Conservation (phyloP, 2,113 vertebrate species). For the Hippocampus zosterae region DNA sequence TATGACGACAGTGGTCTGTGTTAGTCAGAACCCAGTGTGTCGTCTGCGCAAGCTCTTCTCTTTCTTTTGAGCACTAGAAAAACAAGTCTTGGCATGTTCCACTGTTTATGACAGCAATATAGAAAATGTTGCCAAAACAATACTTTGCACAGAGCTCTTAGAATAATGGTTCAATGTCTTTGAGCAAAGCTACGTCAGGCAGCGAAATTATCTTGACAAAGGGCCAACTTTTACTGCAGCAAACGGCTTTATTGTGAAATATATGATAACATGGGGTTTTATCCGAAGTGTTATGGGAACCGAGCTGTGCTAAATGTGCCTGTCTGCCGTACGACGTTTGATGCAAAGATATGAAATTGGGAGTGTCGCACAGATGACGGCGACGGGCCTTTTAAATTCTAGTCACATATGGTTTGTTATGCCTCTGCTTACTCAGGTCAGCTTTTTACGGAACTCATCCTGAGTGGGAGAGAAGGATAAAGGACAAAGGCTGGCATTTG, state of each 20-base stretch:
- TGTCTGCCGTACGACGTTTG: not conserved
- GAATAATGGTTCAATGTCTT: not conserved
- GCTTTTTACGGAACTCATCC: slow-evolving; percentile 1
- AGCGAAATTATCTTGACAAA: not conserved
- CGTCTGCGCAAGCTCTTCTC: not conserved
- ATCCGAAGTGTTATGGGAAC: not conserved
- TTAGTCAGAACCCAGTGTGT: too few species aligned
- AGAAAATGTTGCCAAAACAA: not conserved
- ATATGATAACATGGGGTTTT: not conserved
- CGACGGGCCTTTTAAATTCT: slow-evolving; percentile 22
- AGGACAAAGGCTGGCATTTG: slow-evolving; percentile 43
- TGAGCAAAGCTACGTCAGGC: not conserved
- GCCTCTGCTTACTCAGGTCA: slow-evolving; percentile 14
- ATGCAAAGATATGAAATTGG: slow-evolving; percentile 6
- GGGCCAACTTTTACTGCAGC: not conserved
- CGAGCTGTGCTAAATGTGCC: not conserved
- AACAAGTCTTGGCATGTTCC: not conserved
- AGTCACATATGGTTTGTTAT: slow-evolving; percentile 7
- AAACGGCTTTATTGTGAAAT: not conserved
- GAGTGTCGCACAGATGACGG: not conserved
- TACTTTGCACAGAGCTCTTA: not conserved
- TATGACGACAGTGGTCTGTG: too few species aligned
- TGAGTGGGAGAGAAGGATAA: slow-evolving; percentile 9
- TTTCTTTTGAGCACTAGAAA: not conserved
- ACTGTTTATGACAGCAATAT: not conserved